Evolutionary conservation across 2,888 invertebrate species (phyloP).

Genomic region (Nymphalis urticae): DNA sequence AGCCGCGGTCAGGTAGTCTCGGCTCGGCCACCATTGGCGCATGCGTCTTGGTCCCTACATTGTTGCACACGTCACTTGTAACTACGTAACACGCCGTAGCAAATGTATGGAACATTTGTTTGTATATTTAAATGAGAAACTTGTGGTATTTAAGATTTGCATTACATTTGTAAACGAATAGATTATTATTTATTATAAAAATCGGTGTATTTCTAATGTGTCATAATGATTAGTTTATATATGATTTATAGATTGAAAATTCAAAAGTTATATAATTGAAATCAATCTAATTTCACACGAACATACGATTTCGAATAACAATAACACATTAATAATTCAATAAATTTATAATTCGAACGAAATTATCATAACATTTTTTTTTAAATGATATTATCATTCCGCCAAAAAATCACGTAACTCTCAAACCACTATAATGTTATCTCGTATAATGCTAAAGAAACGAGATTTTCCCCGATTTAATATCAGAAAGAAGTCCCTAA

Average conservation of each 20-base stretch:
- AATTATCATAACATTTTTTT: too few relatives aligned
- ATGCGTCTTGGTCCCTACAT: conserved; percentile 57
- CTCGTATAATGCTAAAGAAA: conserved; percentile 60
- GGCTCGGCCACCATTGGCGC: conserved; percentile 58
- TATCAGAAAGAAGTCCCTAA: conserved; percentile 78
- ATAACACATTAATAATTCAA: too few relatives aligned
- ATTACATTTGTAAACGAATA: too few relatives aligned
- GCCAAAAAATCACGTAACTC: conserved; percentile 40
- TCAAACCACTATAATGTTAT: conserved; percentile 51
- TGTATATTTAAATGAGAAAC: neutral
- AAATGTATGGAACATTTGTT: neutral
- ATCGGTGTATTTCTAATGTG: too few relatives aligned
- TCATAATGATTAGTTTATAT: too few relatives aligned
- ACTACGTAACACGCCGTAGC: conserved; percentile 4
- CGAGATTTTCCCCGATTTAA: conserved; percentile 76
- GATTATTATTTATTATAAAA: too few relatives aligned
- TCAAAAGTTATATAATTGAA: too few relatives aligned
- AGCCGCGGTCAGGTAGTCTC: conserved; percentile 81
- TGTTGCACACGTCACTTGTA: conserved; percentile 33
- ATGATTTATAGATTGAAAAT: too few relatives aligned
- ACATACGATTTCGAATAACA: too few relatives aligned
- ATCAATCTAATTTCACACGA: too few relatives aligned
- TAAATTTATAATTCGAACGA: too few relatives aligned
- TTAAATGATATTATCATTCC: conserved; percentile 26
- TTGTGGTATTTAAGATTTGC: neutral